phyloP scores from a whole-genome alignment of 2,113 vertebrate species.

The Indri indri region DNA sequence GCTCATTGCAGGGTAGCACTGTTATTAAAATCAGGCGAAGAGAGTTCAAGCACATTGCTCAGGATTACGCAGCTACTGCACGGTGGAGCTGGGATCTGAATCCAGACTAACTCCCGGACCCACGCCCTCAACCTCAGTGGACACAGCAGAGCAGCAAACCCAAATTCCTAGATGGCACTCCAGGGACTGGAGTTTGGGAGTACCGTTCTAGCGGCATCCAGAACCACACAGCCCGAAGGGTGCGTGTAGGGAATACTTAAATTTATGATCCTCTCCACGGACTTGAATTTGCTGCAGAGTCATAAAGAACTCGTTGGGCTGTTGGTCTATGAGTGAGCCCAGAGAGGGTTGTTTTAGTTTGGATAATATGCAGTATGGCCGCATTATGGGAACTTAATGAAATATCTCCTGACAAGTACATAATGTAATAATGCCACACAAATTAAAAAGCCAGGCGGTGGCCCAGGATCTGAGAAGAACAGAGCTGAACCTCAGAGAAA shows the following conservation, averaged over 20 bases:
- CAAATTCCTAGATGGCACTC: rapidly evolving
- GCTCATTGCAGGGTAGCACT: neutral
- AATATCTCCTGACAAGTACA: neutral
- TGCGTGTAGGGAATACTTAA: rapidly evolving
- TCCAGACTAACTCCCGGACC: neutral
- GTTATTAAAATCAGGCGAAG: neutral
- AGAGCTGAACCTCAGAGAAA: neutral
- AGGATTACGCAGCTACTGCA: neutral
- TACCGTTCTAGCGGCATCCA: rapidly evolving
- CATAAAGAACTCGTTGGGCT: neutral
- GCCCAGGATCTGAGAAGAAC: neutral
- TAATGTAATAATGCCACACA: neutral
- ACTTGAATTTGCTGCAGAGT: neutral
- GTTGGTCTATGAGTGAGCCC: neutral
- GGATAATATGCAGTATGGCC: neutral
- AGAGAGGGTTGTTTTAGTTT: neutral
- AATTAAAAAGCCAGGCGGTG: neutral
- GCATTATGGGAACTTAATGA: neutral
- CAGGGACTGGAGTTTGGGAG: neutral
- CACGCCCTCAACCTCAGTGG: neutral
- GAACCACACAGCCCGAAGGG: neutral
- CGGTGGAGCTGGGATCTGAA: neutral
- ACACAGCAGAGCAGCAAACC: neutral
- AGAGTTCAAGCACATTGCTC: neutral
- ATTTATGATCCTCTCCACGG: neutral